Conservation (phyloP, 92 coral and sea anemone species). For the Siderastrea radians region DNA sequence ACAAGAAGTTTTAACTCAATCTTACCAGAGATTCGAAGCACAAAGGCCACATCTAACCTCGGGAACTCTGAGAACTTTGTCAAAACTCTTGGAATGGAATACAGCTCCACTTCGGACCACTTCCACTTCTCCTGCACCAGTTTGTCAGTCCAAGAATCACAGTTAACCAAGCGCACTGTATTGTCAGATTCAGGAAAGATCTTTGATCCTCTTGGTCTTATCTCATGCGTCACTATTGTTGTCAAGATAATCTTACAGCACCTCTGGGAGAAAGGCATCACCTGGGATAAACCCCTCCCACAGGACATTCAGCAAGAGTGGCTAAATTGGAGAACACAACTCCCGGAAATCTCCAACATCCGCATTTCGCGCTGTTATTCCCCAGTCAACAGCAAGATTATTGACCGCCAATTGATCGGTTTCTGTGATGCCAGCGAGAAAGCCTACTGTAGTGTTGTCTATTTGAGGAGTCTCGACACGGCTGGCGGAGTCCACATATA, state of each 20-base stretch:
- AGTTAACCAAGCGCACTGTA: conserved; percentile 32
- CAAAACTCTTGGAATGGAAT: conserved; percentile 48
- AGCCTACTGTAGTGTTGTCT: conserved; percentile 70
- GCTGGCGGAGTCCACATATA: conserved; percentile 16
- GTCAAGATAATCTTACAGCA: conserved; percentile 41
- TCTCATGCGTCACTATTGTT: conserved; percentile 36
- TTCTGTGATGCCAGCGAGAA: conserved; percentile 67
- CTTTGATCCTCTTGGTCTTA: background rate
- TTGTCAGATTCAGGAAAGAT: conserved; percentile 13
- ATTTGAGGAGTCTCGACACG: conserved; percentile 56
- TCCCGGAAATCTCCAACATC: conserved; percentile 29
- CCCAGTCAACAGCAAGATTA: conserved; percentile 6
- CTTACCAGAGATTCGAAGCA: conserved; percentile 14
- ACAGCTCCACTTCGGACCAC: conserved; percentile 27
- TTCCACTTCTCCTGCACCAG: conserved; percentile 29
- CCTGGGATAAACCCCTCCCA: conserved; percentile 25
- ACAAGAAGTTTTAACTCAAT: conserved; percentile 37
- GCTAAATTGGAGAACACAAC: conserved; percentile 40
- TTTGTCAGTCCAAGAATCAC: background rate
- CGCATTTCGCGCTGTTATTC: conserved; percentile 58
- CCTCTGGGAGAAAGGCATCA: conserved; percentile 26
- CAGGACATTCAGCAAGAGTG: conserved; percentile 25
- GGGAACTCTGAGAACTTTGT: conserved; percentile 13
- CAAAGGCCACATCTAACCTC: conserved; percentile 4
- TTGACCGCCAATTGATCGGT: conserved; percentile 44